Evolutionary conservation across 2,888 invertebrate species (phyloP), one percentile per base, ranked within the genome.

Genomic region (Villa cingulata): DNA sequence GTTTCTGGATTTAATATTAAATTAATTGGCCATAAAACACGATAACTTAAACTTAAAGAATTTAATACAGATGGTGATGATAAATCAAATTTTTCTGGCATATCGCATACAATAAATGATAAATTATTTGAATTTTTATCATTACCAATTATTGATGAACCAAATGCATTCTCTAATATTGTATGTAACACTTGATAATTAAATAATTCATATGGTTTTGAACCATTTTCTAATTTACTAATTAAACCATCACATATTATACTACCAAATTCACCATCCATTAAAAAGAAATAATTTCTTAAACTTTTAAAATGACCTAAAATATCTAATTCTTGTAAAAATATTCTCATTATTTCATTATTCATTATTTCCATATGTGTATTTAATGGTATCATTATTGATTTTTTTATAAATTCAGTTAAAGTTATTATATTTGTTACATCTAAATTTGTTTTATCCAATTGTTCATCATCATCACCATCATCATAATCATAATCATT

Each of bases 241-340:
- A 84, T 83, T 49, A 87, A 65, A 53, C 80, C 81, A 43, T 78
- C 74, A 34, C 83, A 83, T 16, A 87, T 77, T 54, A 78, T 78
- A 32, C 76, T 76, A 0, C 81, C 80, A 63, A 86, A 87, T 64
- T 86, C 85, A 1, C 86, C 86, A 55, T 87, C 85, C 72, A 85
- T 74, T 20, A 86, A 62, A 57, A 87, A 86, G 62, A 81, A 87
- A 57, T 82, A 86, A 59, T 83, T 80, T 41, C 83, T 74, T n/a
- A 87, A 65, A 62, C 81, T 81, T 40, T 76, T 76, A 54, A 86
- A 71, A 65, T 87, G 85, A 18, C 79, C 75, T 37, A 85, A 72
- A 4, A 69, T 53, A 16, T 59, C 57, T 62, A 82, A 74, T 44
- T 81, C 77, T 17, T 80, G 69, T 51, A 86, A 66, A 55, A 81